Evolutionary conservation across 2,113 vertebrate genomes (phyloP).

Genomic region (Charadrius vociferus): DNA sequence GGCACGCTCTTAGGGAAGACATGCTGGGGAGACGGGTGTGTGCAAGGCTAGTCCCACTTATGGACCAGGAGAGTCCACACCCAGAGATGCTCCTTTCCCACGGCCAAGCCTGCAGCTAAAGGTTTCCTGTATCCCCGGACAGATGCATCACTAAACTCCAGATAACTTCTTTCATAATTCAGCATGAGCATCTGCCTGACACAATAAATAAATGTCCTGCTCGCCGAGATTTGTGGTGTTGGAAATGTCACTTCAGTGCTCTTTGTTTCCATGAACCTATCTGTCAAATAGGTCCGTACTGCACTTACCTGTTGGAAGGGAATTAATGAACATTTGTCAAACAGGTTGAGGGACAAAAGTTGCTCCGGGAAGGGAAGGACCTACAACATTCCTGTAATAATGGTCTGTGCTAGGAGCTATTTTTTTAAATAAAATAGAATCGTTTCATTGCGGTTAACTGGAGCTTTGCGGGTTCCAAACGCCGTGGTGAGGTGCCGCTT

Average conservation of each 20-base stretch:
- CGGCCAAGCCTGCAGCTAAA: background rate
- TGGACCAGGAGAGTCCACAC: background rate
- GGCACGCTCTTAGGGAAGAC: background rate
- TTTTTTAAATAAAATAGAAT: background rate
- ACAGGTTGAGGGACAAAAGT: background rate
- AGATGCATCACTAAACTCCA: background rate
- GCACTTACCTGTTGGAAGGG: background rate
- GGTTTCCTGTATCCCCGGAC: background rate
- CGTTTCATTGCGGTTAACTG: background rate
- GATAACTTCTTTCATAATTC: background rate
- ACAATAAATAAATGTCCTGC: background rate
- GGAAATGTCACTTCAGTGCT: background rate
- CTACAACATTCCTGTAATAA: background rate
- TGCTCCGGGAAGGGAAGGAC: background rate
- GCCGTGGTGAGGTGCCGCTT: background rate
- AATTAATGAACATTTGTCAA: background rate
- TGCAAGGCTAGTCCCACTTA: background rate
- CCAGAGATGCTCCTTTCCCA: background rate
- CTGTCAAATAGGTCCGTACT: background rate
- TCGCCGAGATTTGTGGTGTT: background rate
- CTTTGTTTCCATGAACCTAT: background rate
- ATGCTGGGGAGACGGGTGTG: background rate
- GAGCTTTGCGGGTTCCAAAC: background rate
- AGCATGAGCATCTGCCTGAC: fast-evolving
- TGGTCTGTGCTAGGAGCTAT: background rate